Evolutionary conservation across 2,113 vertebrate genomes (phyloP), one percentile per base, ranked within the genome.

Genomic region (Peromyscus maniculatus): DNA sequence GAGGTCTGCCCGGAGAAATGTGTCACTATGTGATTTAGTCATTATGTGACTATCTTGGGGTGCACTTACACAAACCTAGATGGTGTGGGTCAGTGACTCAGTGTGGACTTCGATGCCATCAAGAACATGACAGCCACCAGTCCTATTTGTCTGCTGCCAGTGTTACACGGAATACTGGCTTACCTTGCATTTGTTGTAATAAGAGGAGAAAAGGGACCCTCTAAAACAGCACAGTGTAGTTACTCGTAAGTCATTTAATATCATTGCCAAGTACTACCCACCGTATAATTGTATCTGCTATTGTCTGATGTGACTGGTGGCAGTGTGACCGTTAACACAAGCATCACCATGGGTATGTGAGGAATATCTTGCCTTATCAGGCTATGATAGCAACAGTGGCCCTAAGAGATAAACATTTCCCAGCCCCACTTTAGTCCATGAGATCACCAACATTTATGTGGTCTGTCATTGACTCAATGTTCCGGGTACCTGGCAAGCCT

Each of bases 381-480:
- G 2, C 24, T 39, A 7, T 46, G 28, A 28, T 55, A 55, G 4
- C 19, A 55, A 26, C 36, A 17, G 13, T 33, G 75, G 3, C 64
- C 22, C 75, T 26, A 46, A 28, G 8, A 43, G 28, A 36, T 16
- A 71, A 49, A 5, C 13, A 57, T 2, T 17, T 46, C 67, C 10
- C 2, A 22, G 43, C 11, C 1, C 28, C 10, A 21, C 55, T 13
- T 3, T 0, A 49, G 3, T 82, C 66, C n/a, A 72, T 1, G 9
- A 64, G 39, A 62, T 71, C 69, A 66, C 49, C 26, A 43, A 3
- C 52, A 21, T 21, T 26, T 43, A 28, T 21, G 64, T 43, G 4
- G 5, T 43, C 92, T 19, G 69, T 26, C 57, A 66, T 43, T 39
- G 64, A 69, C 49, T 71, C 36, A 31, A 10, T 21, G 22, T 64